Evolutionary conservation across 2,113 vertebrate genomes (phyloP).

Genomic region (Heterotilapia buettikoferi): DNA sequence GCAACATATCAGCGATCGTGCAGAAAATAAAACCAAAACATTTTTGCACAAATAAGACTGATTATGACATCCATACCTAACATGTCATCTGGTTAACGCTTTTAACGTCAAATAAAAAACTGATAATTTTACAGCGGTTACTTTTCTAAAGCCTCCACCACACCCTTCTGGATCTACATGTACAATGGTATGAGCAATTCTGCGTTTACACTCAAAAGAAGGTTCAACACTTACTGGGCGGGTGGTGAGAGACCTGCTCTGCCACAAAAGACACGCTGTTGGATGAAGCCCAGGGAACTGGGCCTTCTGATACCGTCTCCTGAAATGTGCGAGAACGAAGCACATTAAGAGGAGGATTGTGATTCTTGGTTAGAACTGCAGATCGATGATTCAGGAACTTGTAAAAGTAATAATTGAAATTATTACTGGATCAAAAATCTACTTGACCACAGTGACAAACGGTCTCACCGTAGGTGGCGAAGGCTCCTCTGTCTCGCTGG

Average conservation of each 20-base stretch:
- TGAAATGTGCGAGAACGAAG: slow-evolving; percentile 31
- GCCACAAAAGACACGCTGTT: slow-evolving; percentile 92
- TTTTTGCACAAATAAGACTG: background rate
- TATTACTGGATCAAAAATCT: background rate
- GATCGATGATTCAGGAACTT: background rate
- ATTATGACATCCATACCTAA: background rate
- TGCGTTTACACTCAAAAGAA: background rate
- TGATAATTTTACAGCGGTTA: rapidly evolving
- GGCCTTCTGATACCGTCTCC: slow-evolving; percentile 90
- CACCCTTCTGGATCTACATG: background rate
- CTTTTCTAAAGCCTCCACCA: background rate
- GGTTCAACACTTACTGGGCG: slow-evolving; percentile 84
- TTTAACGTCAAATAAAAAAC: background rate
- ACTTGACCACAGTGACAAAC: background rate
- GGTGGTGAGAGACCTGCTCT: slow-evolving; percentile 98
- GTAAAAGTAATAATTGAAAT: background rate
- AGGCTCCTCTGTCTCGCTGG: slow-evolving; percentile 81
- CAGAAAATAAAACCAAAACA: background rate
- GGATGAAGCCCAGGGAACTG: slow-evolving; percentile 85
- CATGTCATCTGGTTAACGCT: background rate
- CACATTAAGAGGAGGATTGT: background rate
- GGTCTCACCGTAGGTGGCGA: slow-evolving; percentile 41
- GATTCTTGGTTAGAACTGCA: background rate
- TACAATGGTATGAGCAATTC: background rate
- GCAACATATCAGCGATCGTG: background rate